Evolutionary conservation across 1,140 invertebrate species (phyloP), one percentile per base, ranked within the genome.

Genomic region (Chrysomallon squamiferum): DNA sequence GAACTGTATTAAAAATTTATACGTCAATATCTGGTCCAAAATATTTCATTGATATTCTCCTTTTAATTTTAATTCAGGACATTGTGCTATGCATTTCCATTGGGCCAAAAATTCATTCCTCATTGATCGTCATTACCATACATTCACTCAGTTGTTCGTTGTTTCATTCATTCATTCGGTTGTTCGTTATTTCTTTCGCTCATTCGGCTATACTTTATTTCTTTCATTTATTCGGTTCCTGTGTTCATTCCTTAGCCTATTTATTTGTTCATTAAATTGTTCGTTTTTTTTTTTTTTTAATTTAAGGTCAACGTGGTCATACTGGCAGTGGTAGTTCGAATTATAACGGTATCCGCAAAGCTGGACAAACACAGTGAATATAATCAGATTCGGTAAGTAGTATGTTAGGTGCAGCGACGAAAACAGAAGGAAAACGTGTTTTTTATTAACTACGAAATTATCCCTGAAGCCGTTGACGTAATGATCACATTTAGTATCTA

Each of bases 261-360:
- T n/a, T n/a, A n/a, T n/a, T n/a, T n/a, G n/a, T n/a, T n/a, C n/a
- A n/a, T n/a, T n/a, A n/a, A n/a, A n/a, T n/a, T n/a, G n/a, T n/a
- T n/a, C n/a, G n/a, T n/a, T n/a, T n/a, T n/a, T n/a, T n/a, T n/a
- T n/a, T n/a, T n/a, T n/a, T n/a, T n/a, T n/a, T n/a, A n/a, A n/a
- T n/a, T n/a, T n/a, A n/a, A 78, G 79, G 76, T 81, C 0, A 81
- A 81, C 54, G 45, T 76, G n/a, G 63, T 79, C 5, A 76, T 79
- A 18, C 52, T 79, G 33, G 64, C 62, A 3, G 66, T 73, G 30
- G 77, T 81, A 5, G 38, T 79, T 3, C 67, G 68, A 25, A 72
- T 81, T 15, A 72, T 79, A 35, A 63, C 77, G 27, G 62, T 49
- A 15, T 73, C 76, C 3, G 63, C 76, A 7, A 75, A 73, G 32